phyloP scores from a whole-genome alignment of 1,140 invertebrate species.

The Zeugodacus cucurbitae region DNA sequence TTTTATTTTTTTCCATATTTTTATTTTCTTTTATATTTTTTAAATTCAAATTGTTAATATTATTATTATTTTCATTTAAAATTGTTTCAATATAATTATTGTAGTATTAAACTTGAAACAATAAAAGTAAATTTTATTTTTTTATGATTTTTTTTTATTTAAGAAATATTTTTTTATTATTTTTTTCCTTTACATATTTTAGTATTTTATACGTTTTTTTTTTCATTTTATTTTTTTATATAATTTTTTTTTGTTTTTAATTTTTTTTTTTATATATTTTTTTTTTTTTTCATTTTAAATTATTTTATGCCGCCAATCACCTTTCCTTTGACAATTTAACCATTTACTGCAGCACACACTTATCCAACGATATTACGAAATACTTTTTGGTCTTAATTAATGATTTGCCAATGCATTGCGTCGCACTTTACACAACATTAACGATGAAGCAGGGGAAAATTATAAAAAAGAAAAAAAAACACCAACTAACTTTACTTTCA shows the following conservation, averaged over 20 bases:
- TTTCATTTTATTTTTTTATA: not conserved
- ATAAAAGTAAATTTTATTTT: too few species aligned
- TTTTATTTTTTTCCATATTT: too few species aligned
- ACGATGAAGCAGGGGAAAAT: not conserved
- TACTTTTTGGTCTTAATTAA: not conserved
- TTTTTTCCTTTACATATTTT: too few species aligned
- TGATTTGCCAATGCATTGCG: not conserved
- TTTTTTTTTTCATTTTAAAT: not conserved
- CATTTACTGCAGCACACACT: not conserved
- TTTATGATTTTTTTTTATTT: too few species aligned
- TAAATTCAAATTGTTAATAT: too few species aligned
- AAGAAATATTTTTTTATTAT: too few species aligned
- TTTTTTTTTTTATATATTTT: not conserved
- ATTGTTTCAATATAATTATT: too few species aligned
- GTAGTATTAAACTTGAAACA: too few species aligned
- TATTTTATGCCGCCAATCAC: not conserved
- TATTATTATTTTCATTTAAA: too few species aligned
- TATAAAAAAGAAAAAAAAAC: not conserved
- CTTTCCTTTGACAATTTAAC: not conserved
- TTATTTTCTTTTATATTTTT: too few species aligned
- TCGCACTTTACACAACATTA: not conserved
- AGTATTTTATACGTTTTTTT: not conserved
- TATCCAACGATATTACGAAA: not conserved
- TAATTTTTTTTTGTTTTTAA: not conserved
- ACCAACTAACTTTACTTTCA: conserved; percentile 18